phyloP scores from a whole-genome alignment of 2,113 vertebrate genomes.

The Elanoides forficatus region DNA sequence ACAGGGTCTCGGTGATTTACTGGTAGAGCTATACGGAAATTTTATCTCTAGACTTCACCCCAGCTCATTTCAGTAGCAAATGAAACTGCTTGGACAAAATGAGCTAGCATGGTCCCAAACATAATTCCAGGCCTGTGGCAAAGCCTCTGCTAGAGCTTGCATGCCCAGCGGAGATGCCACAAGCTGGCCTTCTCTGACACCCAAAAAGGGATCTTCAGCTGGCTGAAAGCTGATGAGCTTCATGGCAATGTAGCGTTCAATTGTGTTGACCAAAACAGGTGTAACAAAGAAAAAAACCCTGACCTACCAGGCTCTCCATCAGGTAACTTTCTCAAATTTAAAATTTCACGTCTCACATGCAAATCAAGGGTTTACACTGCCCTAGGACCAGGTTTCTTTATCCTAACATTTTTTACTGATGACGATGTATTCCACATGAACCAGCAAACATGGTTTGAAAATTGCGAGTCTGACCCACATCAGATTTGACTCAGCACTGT shows the following conservation, averaged over 20 bases:
- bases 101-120: neutral
- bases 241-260: accelerated
- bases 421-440: neutral
- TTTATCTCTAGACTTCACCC: neutral
- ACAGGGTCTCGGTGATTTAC: neutral
- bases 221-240: neutral
- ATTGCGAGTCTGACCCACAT: neutral
- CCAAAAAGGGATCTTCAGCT: neutral
- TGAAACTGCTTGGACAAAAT: neutral
- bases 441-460: neutral
- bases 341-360: neutral
- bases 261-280: neutral
- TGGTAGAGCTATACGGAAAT: neutral
- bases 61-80: neutral
- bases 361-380: neutral
- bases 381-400: neutral
- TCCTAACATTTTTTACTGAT: neutral
- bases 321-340: neutral
- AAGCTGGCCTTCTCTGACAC: neutral
- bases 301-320: neutral
- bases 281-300: neutral
- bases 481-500: neutral
- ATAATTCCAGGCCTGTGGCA: neutral
- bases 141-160: neutral
- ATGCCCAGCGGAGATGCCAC: neutral